Base-by-base conservation (phyloP, 2,888 invertebrate genomes). In the Notocelia uddmanniana region DNA sequence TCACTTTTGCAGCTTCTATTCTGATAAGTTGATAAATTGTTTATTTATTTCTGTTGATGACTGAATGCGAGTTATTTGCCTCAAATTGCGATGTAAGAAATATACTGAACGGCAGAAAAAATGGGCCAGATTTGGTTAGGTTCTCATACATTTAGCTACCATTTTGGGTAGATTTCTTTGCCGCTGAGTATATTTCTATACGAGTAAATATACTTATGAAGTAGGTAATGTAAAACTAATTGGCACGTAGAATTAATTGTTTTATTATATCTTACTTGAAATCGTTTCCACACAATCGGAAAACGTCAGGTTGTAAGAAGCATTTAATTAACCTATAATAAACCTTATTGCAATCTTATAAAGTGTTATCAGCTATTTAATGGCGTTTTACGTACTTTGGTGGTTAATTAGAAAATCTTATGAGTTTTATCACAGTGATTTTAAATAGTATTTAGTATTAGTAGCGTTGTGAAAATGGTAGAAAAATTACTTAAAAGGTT, bases 381-480 rank as follows among this genome's bases (percentile, higher is more conserved):
- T 23, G 23, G 26, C n/a, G n/a, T 18, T 57, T 3, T 18, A 18
- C 18, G 37, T 15, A 19, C 37, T 21, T 41, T 59, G 2, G 13
- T n/a, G 21, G 21, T 21, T 37, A 19, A 41, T 45, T n/a, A 13
- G 13, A n/a, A 8, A n/a, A 8, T 37, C 6, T n/a, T 13, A 37
- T 10, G 41, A 15, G 1, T 15, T 37, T 37, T 58, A 21, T 21
- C 6, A 34, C 57, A 41, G 58, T 37, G 37, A 41, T 41, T 26
- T 52, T 41, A n/a, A 23, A 41, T 13, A 10, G 15, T 37, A 21
- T 19, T 21, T 58, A 58, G 58, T 57, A 57, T 59, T 59, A 59
- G 23, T 10, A 37, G 41, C 9, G 60, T 60, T 60, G 60, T 45
- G 60, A 45, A 45, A 60, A 60, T 59, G 58, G 1, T 31, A 45